A percentile compares a stretch with the other conserved stretches of the same genome.
Evolutionary conservation across 2,888 invertebrate species (phyloP).

Genomic region (Ophion slaviceki): DNA sequence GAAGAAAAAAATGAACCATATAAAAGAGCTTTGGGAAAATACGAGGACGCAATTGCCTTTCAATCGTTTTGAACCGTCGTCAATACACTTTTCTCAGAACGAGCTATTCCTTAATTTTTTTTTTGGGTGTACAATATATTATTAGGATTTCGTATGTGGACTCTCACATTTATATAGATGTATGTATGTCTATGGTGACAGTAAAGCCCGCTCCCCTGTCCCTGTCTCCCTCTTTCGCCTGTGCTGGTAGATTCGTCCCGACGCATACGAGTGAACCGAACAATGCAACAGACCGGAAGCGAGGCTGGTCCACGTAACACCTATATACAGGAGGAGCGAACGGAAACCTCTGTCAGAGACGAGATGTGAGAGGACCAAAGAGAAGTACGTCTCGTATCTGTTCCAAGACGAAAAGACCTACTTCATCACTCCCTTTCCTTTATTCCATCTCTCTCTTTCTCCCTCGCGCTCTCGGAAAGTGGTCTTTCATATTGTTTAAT

Average conservation of each 20-base stretch:
- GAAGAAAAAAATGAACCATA: constrained; percentile 36
- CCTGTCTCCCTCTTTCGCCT: constrained; percentile 5
- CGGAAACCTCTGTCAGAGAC: constrained; percentile 62
- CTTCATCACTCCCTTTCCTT: constrained; percentile 21
- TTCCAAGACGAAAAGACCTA: constrained; percentile 36
- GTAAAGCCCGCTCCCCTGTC: constrained; percentile 30
- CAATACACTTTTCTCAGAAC: constrained; percentile 71
- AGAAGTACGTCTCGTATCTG: constrained; percentile 49
- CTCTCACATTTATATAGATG: constrained; percentile 2
- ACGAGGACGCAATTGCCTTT: constrained; percentile 57
- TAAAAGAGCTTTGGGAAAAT: constrained; percentile 37
- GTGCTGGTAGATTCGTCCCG: constrained; percentile 37
- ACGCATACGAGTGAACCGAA: constrained; percentile 69
- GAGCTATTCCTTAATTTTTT: constrained; percentile 63
- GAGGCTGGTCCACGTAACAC: constrained; percentile 66
- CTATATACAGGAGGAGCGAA: constrained; percentile 37
- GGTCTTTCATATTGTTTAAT: constrained; percentile 14
- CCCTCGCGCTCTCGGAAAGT: not conserved
- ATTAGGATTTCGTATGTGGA: constrained; percentile 20
- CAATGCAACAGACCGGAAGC: constrained; percentile 73
- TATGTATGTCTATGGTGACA: constrained; percentile 12
- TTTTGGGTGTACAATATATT: constrained; percentile 11
- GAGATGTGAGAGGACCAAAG: constrained; percentile 41
- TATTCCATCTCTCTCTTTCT: constrained; percentile 19
- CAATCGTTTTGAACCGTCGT: constrained; percentile 63